phyloP scores from a whole-genome alignment of 2,888 invertebrate species.

The Celastrina argiolus region DNA sequence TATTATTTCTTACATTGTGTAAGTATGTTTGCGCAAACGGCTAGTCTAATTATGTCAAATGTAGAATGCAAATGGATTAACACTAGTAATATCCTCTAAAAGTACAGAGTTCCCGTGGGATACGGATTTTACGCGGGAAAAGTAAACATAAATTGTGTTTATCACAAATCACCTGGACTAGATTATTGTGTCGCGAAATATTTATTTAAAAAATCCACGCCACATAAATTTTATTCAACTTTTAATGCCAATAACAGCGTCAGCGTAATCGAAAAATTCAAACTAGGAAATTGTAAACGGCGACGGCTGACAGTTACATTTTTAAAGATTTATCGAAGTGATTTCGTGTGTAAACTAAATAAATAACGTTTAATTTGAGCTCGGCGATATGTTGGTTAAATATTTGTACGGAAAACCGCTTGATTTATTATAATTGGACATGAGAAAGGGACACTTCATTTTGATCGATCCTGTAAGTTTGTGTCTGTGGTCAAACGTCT shows the following conservation, averaged over 20 bases:
- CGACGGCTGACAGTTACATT: slow-evolving; percentile 12
- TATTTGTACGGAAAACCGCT: not conserved
- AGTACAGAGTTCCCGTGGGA: no score
- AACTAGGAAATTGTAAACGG: slow-evolving; percentile 16
- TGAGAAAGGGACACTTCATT: not conserved
- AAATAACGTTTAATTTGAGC: not conserved
- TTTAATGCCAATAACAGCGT: slow-evolving; percentile 14
- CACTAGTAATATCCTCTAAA: no score
- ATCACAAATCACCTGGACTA: not conserved
- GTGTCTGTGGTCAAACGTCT: not conserved
- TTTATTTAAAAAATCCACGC: not conserved
- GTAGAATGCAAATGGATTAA: no score
- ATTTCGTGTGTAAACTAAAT: slow-evolving; percentile 24
- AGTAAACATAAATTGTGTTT: no score
- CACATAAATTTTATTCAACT: slow-evolving; percentile 1
- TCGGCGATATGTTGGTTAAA: not conserved
- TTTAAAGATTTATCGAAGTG: slow-evolving; percentile 30
- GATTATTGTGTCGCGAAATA: not conserved
- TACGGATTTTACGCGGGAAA: no score
- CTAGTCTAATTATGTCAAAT: no score
- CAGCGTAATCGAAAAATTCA: slow-evolving; percentile 15
- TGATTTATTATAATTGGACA: not conserved
- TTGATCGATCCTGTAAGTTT: not conserved
- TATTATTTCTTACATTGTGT: no score
- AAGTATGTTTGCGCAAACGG: no score